These are phyloP conservation scores for Sitta carolinensis DNA, from an alignment of 2,797 vertebrate genomes.

Conservation along the genomic window DNA sequence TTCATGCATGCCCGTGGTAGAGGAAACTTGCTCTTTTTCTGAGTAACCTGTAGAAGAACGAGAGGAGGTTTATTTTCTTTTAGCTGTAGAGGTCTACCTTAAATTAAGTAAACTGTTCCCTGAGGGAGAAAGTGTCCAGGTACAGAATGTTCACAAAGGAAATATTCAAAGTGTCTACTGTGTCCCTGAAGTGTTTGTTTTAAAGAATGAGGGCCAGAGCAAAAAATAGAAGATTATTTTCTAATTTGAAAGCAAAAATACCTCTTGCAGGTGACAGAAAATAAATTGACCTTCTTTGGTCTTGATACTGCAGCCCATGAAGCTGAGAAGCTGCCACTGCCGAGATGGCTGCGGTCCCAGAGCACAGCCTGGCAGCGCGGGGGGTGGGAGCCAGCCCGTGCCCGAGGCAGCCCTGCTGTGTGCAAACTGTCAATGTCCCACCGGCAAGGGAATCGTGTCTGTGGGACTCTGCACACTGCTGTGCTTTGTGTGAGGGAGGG, in stretches of 20 bases:
- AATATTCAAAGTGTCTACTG: slow-evolving; percentile 8
- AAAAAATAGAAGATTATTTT: slow-evolving; percentile 17
- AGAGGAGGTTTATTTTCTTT: slow-evolving; percentile 16
- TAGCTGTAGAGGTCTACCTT: slow-evolving; percentile 33
- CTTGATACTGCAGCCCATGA: background rate
- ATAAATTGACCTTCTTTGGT: background rate
- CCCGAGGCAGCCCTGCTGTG: background rate
- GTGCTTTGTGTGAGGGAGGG: background rate
- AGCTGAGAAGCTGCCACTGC: background rate
- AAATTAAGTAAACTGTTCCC: slow-evolving; percentile 57
- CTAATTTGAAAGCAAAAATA: slow-evolving; percentile 17
- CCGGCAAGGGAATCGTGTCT: background rate
- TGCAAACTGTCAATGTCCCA: background rate
- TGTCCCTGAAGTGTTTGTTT: slow-evolving; percentile 45
- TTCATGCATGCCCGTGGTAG: background rate
- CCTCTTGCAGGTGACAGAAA: background rate
- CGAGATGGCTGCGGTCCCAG: background rate
- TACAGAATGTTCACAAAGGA: slow-evolving; percentile 59
- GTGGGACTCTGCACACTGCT: background rate
- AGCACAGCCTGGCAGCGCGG: background rate
- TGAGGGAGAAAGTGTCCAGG: slow-evolving; percentile 41
- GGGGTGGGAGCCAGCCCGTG: background rate
- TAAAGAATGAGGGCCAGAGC: background rate
- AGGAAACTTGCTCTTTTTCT: background rate
- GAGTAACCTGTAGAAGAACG: slow-evolving; percentile 4